These are phyloP conservation scores for Thermophis baileyi DNA, from an alignment of 2,113 vertebrate species.

Conservation along the genomic window DNA sequence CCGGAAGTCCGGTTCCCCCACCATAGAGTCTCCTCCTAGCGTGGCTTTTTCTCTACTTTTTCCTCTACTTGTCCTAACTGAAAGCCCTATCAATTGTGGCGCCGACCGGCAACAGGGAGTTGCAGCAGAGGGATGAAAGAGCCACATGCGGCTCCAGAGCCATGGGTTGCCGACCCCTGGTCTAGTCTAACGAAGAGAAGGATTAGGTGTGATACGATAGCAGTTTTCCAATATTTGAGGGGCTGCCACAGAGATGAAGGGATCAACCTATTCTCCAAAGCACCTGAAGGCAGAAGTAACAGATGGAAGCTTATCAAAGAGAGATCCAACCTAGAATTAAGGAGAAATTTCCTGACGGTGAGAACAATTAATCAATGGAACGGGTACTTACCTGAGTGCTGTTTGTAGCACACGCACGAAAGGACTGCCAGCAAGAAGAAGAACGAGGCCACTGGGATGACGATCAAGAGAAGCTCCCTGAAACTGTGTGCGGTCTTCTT, in stretches of 20 bases:
- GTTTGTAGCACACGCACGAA: conserved; percentile 23
- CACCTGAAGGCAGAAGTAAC: neutral
- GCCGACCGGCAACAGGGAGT: no score
- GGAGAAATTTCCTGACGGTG: neutral
- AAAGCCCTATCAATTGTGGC: no score
- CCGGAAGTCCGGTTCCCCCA: no score
- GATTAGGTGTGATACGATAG: neutral
- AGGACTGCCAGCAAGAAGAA: conserved; percentile 27
- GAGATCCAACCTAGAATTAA: neutral
- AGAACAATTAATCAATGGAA: neutral
- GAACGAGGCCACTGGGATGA: conserved; percentile 27
- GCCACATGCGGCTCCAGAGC: no score
- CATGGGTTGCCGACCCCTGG: no score
- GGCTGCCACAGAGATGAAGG: neutral
- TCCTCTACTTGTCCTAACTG: no score
- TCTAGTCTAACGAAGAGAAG: no score
- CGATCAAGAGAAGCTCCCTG: conserved; percentile 46
- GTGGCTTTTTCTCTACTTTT: no score
- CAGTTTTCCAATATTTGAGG: neutral
- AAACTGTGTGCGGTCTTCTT: conserved; percentile 12
- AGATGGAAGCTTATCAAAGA: no score
- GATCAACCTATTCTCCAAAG: neutral
- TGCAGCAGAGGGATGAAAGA: no score
- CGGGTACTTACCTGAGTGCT: conserved; percentile 42
- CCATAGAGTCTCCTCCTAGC: no score